phyloP scores from a whole-genome alignment of 2,797 vertebrate species.

The Steatocranus sp. region DNA sequence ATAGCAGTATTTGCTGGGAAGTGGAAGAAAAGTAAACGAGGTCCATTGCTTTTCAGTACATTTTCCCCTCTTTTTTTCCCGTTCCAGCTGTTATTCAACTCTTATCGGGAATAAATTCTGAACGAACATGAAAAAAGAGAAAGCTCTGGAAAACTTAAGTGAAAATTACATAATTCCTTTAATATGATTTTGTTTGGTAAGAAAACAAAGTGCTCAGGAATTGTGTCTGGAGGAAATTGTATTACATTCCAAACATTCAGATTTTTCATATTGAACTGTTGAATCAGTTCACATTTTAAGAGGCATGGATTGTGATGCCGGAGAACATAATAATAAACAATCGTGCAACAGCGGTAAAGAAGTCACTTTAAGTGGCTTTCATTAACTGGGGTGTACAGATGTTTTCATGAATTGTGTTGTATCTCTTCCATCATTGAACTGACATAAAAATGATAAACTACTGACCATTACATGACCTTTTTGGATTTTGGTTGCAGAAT shows the following conservation, averaged over 20 bases:
- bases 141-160: background rate
- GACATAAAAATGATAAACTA: background rate
- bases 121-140: background rate
- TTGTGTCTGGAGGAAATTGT: conserved; percentile 7
- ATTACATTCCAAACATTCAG: background rate
- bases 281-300: background rate
- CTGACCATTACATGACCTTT: background rate
- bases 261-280: background rate
- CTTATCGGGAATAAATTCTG: background rate
- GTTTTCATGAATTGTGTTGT: background rate
- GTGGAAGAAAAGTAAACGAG: conserved; percentile 30
- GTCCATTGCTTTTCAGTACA: conserved; percentile 7
- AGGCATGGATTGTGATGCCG: background rate
- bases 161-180: background rate
- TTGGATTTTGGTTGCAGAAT: background rate
- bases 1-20: conserved; percentile 32
- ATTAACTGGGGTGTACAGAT: conserved; percentile 1
- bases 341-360: conserved; percentile 3
- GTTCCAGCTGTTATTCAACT: background rate
- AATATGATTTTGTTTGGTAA: background rate
- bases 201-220: background rate
- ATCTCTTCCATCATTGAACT: background rate
- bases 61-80: background rate
- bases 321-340: background rate
- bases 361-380: background rate